phyloP scores from a whole-genome alignment of 2,797 vertebrate species.

The Bothrops alternatus region DNA sequence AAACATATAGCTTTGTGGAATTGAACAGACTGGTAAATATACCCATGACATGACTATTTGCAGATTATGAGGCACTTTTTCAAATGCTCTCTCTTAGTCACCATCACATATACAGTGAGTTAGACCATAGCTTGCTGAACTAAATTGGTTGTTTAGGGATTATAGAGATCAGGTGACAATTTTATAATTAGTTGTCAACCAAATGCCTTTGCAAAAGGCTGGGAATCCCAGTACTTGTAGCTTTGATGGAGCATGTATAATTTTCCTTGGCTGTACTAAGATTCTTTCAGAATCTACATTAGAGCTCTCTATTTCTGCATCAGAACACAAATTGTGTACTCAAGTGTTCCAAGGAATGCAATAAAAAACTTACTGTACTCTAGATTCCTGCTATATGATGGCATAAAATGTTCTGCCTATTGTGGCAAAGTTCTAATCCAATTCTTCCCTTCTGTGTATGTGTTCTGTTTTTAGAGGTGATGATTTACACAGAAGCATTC shows the following conservation, averaged over 20 bases:
- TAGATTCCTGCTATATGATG: not conserved
- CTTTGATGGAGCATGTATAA: not conserved
- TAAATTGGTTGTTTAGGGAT: not conserved
- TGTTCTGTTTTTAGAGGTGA: not conserved
- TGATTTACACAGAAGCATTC: not conserved
- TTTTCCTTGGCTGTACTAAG: not conserved
- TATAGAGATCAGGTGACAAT: not conserved
- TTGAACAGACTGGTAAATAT: not conserved
- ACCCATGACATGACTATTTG: not conserved
- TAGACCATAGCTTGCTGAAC: not conserved
- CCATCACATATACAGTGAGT: not conserved
- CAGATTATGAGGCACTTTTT: not conserved
- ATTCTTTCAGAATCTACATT: not conserved
- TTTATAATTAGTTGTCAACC: not conserved
- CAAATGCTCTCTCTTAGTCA: not conserved
- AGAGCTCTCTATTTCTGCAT: not conserved
- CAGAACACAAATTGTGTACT: not conserved
- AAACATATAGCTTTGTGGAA: not conserved
- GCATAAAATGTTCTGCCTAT: not conserved
- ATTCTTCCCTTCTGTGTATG: not conserved
- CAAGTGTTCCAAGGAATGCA: not conserved
- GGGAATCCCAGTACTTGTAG: not conserved
- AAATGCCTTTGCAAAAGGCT: not conserved
- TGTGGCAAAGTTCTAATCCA: not conserved
- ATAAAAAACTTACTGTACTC: not conserved